Evolutionary conservation across 2,113 vertebrate genomes (phyloP).

Genomic region (Mola mola): DNA sequence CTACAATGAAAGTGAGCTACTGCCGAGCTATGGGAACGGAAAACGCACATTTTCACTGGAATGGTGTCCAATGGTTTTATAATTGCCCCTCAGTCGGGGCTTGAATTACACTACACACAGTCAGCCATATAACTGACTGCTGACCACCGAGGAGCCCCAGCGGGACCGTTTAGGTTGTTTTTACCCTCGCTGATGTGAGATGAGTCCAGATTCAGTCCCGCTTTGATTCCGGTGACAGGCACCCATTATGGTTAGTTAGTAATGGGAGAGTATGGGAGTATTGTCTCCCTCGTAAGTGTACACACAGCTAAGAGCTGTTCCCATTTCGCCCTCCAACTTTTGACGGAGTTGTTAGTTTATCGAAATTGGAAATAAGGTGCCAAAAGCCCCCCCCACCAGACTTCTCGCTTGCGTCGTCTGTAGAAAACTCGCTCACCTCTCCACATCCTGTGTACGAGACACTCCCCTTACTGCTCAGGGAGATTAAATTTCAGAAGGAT

Average conservation of each 20-base stretch:
- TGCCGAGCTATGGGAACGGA: background rate
- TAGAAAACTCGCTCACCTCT: conserved; percentile 28
- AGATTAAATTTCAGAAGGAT: conserved; percentile 83
- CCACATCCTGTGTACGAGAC: conserved; percentile 35
- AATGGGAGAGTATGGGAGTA: background rate
- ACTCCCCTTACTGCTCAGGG: conserved; percentile 62
- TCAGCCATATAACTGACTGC: background rate
- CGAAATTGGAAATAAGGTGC: conserved; percentile 33
- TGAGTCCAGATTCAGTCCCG: conserved; percentile 4
- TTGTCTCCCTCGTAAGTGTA: conserved; percentile 11
- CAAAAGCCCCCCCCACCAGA: conserved; percentile 12
- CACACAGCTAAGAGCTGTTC: conserved; percentile 10
- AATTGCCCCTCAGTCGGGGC: background rate
- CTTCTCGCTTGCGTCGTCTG: conserved; percentile 14
- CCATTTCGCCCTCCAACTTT: conserved; percentile 35
- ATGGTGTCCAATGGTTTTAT: background rate
- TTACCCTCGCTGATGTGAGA: background rate
- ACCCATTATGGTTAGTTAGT: conserved; percentile 2
- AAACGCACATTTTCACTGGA: background rate
- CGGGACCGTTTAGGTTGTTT: background rate
- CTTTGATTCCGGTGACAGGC: conserved; percentile 9
- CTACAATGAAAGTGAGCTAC: background rate
- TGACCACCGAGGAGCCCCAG: conserved; percentile 3
- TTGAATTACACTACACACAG: background rate
- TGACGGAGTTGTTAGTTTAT: conserved; percentile 47